phyloP scores from a whole-genome alignment of 2,888 invertebrate genomes.

The Camptogramma bilineatum region DNA sequence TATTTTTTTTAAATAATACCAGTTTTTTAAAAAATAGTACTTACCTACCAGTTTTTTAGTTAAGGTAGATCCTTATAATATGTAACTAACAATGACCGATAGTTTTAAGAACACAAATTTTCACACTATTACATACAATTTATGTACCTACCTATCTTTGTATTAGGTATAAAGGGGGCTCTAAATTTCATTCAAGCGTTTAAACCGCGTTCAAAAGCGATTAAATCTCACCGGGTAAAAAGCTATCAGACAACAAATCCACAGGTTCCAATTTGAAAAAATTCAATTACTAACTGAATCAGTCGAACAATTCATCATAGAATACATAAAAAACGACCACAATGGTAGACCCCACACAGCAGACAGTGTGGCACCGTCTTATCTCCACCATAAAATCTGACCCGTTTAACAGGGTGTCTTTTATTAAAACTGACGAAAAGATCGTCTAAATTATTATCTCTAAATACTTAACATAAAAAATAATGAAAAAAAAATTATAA shows the following conservation, averaged over 20 bases:
- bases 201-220: too few relatives aligned
- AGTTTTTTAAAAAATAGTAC: too few relatives aligned
- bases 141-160: too few relatives aligned
- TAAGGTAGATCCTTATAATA: too few relatives aligned
- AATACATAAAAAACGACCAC: constrained; percentile 32
- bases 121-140: too few relatives aligned
- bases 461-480: not conserved
- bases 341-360: constrained; percentile 50
- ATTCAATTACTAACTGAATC: constrained; percentile 21
- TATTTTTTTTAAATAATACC: constrained; percentile 12
- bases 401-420: constrained; percentile 24
- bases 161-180: too few relatives aligned
- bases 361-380: constrained; percentile 60
- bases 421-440: constrained; percentile 4
- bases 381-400: constrained; percentile 42
- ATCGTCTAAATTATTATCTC: not conserved
- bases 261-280: constrained; percentile 4
- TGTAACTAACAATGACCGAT: too few relatives aligned
- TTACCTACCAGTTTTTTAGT: too few relatives aligned
- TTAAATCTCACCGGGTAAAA: not conserved
- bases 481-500: too few relatives aligned
- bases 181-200: too few relatives aligned
- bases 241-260: not conserved
- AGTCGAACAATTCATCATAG: constrained; percentile 42
- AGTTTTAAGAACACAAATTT: too few relatives aligned